Base-by-base conservation (phyloP, 2,888 invertebrate genomes). In the Drosophila paracracens region DNA sequence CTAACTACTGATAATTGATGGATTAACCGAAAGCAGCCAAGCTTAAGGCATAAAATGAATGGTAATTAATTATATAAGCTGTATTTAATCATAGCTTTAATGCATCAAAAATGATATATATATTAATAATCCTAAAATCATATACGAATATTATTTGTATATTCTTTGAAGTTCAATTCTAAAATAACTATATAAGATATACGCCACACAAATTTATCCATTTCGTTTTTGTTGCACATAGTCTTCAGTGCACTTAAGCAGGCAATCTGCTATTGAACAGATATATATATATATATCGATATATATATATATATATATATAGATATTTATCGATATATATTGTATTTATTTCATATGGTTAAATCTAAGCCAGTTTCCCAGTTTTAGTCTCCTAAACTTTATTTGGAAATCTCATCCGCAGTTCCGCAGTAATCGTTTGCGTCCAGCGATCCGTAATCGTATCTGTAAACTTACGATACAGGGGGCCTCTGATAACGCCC, bases 221-320 rank as follows among this genome's bases (percentile, higher is more conserved):
- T 56, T 53, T n/a, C 11, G 11, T 11, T 43, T 1, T 43, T 11
- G 7, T 40, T 52, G 33, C 52, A 46, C 60, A 43, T 36, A 38
- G 61, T 56, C 68, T 27, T 21, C 51, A 74, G 51, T 65, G 60
- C 50, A 46, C 43, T 66, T 66, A 38, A 35, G 46, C 56, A 35
- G 56, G 10, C 72, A 76, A 72, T 67, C 62, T 58, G 56, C 53
- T 76, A 66, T 76, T 18, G 36, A 43, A 40, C 21, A 18, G n/a
- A 33, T 3, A 11, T 33, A 46, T 8, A 18, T 38, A 36, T 25
- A 6, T 18, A 33, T 31, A 43, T n/a, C 40, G 13, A 29, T 46
- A 43, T 57, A 4, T 21, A 46, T 46, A 18, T 38, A 36, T 25
- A 6, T 18, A 33, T 31, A 43, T n/a, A 29, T 46, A 43, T 57